Conservation (phyloP, 1,140 invertebrate species). For the Drosophila santomea region DNA sequence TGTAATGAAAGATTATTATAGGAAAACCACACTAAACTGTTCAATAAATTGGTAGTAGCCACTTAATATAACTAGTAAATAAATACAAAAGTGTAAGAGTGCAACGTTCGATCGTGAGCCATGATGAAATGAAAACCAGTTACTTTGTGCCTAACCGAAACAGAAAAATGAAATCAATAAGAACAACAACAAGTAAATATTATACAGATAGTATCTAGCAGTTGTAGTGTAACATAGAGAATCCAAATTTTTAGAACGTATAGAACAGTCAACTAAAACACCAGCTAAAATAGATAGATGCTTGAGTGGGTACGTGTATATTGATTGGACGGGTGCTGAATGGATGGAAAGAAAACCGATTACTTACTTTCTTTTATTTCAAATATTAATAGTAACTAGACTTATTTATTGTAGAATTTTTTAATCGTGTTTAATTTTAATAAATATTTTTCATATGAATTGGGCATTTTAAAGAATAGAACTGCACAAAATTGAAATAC, state of each 20-base stretch:
- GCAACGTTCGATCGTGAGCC: constrained; percentile 40
- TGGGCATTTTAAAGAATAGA: not conserved
- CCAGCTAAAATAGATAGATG: constrained; percentile 33
- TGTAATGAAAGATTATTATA: constrained; percentile 40
- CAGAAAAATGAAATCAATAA: constrained; percentile 64
- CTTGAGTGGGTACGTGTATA: constrained; percentile 15
- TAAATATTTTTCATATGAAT: not conserved
- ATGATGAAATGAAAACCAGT: constrained; percentile 58
- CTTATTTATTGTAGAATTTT: too few species aligned
- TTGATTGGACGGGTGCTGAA: constrained; percentile 8
- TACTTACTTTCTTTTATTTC: not conserved
- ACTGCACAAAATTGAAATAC: not conserved
- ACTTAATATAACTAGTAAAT: constrained; percentile 69
- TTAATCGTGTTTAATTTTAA: not conserved
- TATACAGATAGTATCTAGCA: constrained; percentile 59
- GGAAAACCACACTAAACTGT: constrained; percentile 51
- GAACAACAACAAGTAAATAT: constrained; percentile 67
- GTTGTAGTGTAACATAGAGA: constrained; percentile 57
- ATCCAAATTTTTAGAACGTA: constrained; percentile 56
- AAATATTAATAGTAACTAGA: not conserved
- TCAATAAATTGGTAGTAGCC: constrained; percentile 63
- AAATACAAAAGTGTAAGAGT: constrained; percentile 65
- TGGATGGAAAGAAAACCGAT: not conserved
- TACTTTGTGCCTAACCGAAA: constrained; percentile 80
- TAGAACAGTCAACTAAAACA: constrained; percentile 53